Percentiles rank a stretch among this genome's conserved stretches.
Evolutionary conservation across 2,797 vertebrate genomes (phyloP).

Genomic region (Hafferia zeledoni): DNA sequence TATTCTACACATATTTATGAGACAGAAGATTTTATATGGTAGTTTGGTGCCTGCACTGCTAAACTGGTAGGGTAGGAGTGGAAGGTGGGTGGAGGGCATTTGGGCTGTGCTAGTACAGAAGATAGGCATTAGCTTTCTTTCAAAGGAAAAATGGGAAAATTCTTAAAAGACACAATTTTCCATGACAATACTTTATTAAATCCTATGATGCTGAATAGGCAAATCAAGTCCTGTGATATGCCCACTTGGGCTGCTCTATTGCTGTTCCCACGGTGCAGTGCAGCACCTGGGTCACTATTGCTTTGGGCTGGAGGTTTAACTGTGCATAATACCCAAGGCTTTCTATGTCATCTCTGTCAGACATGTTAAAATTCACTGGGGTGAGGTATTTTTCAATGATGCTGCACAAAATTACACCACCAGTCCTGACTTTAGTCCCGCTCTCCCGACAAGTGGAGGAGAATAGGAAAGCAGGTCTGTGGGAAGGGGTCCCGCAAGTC

Average conservation of each 20-base stretch:
- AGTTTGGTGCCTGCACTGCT: not conserved
- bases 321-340: not conserved
- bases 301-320: not conserved
- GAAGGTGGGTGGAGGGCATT: not conserved
- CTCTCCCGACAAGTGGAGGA: not conserved
- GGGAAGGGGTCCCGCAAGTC: not conserved
- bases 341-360: not conserved
- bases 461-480: rapidly evolving
- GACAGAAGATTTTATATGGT: not conserved
- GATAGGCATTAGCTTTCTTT: not conserved
- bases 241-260: not conserved
- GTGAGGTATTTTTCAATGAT: not conserved
- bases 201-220: not conserved
- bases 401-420: not conserved
- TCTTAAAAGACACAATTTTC: not conserved
- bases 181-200: not conserved
- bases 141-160: not conserved
- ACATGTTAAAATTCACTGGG: not conserved
- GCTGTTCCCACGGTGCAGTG: rapidly evolving
- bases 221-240: not conserved
- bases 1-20: constrained; percentile 13
- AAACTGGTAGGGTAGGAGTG: not conserved
- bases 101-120: not conserved
- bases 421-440: not conserved
- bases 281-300: not conserved